A percentile compares a stretch with the other conserved stretches of the same genome.
Conservation (phyloP, 2,888 invertebrate species). For the Lottia gigantea region DNA sequence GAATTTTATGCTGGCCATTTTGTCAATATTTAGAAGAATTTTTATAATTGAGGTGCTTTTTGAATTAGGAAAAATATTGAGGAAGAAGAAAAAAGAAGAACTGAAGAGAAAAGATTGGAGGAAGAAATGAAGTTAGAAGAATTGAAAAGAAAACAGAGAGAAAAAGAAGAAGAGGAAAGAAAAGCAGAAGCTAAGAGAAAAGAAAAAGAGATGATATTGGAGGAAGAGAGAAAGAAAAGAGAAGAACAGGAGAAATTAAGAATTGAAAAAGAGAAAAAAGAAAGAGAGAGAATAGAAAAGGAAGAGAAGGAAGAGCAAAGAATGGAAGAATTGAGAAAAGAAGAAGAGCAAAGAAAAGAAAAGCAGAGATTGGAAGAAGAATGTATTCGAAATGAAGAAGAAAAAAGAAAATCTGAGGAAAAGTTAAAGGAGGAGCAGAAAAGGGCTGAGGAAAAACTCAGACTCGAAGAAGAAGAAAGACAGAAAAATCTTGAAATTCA, state of each 20-base stretch:
- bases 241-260: not conserved
- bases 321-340: conserved; percentile 30
- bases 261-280: conserved; percentile 9
- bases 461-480: conserved; percentile 25
- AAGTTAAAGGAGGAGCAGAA: conserved; percentile 24
- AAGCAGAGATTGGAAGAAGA: conserved; percentile 28
- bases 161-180: conserved; percentile 30
- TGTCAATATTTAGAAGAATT: too few relatives aligned
- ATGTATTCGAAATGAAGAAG: conserved; percentile 25
- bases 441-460: conserved; percentile 26
- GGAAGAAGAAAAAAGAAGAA: conserved; percentile 23
- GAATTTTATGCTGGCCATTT: too few relatives aligned
- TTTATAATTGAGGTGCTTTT: too few relatives aligned
- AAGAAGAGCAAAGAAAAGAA: conserved; percentile 25
- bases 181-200: conserved; percentile 30
- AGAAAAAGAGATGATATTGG: conserved; percentile 15
- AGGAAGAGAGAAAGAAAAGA: conserved; percentile 18
- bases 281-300: conserved; percentile 6
- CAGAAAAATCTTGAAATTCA: conserved; percentile 22
- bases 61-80: too few relatives aligned
- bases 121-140: conserved; percentile 34
- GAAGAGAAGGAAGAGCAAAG: conserved; percentile 8
- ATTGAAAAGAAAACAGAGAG: conserved; percentile 32
- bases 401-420: conserved; percentile 14
- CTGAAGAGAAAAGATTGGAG: conserved; percentile 30